Percentiles rank a stretch among this genome's conserved stretches.
These are phyloP conservation scores for Spizaetus ornatus DNA, from an alignment of 2,113 vertebrate genomes.

Conservation along the genomic window DNA sequence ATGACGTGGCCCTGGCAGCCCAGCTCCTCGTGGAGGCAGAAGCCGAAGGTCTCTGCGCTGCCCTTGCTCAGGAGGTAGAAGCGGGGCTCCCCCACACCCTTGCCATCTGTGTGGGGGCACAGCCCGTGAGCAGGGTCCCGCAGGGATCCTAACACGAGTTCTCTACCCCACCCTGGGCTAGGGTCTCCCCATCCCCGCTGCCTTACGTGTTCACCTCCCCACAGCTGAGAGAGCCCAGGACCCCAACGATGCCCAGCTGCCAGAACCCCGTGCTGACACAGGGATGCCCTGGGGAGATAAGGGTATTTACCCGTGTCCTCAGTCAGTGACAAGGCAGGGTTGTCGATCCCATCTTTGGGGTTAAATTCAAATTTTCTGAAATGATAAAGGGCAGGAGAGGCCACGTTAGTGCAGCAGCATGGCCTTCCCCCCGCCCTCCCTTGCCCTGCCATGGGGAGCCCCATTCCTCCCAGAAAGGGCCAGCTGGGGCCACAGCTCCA, in stretches of 20 bases:
- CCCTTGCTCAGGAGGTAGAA: conserved; percentile 82
- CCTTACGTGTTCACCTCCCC: background rate
- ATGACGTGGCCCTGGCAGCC: conserved; percentile 77
- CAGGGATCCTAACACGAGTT: background rate
- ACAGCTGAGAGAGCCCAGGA: background rate
- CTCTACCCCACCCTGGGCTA: background rate
- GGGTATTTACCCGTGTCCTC: conserved; percentile 81
- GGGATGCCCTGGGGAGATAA: background rate
- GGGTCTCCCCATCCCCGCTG: background rate
- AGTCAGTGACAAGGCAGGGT: conserved; percentile 84
- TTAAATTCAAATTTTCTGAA: conserved; percentile 89
- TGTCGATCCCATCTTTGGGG: conserved; percentile 91
- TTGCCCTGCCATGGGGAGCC: background rate
- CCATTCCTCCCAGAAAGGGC: background rate
- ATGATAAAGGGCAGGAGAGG: conserved; percentile 31
- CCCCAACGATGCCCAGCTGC: background rate
- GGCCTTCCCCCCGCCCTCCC: background rate
- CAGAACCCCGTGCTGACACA: background rate
- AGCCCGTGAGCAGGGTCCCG: background rate
- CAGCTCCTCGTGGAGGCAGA: conserved; percentile 74
- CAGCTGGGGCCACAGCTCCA: background rate
- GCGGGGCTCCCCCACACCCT: conserved; percentile 56
- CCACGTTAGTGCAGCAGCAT: rapidly evolving
- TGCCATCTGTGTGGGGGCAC: background rate
- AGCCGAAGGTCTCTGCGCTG: conserved; percentile 75